Percentiles rank a stretch among this genome's conserved stretches.
Evolutionary conservation across 2,113 vertebrate species (phyloP).

Genomic region (Misgurnus anguillicaudatus): DNA sequence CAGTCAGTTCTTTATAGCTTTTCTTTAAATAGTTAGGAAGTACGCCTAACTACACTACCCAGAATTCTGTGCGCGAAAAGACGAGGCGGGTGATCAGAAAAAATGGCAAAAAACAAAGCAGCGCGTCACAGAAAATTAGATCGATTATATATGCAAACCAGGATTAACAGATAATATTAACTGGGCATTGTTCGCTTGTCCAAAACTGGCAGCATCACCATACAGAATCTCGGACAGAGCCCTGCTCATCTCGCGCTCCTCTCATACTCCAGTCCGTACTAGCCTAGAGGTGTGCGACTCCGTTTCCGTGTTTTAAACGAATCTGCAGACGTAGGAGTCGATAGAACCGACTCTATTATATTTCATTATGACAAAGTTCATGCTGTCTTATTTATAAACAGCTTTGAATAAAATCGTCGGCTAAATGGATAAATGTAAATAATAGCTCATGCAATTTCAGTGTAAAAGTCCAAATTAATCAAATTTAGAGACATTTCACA

Average conservation of each 20-base stretch:
- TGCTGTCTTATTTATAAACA: too few species aligned
- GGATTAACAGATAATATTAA: not conserved
- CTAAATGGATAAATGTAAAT: too few species aligned
- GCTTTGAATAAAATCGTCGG: too few species aligned
- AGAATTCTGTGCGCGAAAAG: constrained; percentile 59
- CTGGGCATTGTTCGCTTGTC: not conserved
- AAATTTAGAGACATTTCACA: too few species aligned
- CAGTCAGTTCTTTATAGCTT: not conserved
- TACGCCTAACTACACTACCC: constrained; percentile 71
- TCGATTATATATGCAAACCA: not conserved
- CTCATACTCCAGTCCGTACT: not conserved
- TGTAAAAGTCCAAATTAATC: too few species aligned
- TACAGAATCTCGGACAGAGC: not conserved
- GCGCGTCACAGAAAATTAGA: constrained; percentile 59
- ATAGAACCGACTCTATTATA: not conserved
- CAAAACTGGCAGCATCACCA: not conserved
- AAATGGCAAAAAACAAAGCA: constrained; percentile 39
- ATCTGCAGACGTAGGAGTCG: too few species aligned
- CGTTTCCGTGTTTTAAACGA: too few species aligned
- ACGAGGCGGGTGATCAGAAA: constrained; percentile 67
- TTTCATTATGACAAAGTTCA: not conserved
- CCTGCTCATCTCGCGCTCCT: constrained; percentile 43
- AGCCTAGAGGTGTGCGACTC: too few species aligned
- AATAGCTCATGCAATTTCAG: too few species aligned
- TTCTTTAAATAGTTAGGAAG: not conserved